These are phyloP conservation scores for Brachionus rubens DNA, from an alignment of 1,140 invertebrate species.

Conservation along the genomic window DNA sequence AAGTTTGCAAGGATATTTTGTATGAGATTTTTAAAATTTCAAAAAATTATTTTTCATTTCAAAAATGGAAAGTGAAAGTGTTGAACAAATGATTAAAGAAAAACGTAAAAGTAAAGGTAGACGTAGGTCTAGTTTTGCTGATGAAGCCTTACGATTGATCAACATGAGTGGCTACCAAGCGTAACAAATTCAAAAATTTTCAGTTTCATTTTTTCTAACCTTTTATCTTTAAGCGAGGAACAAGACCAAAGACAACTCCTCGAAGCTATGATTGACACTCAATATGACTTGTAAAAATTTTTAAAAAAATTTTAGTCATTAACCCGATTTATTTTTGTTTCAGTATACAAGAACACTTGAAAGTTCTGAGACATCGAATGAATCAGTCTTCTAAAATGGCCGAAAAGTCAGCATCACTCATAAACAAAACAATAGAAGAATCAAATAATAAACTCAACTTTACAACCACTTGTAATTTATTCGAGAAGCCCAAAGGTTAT, in stretches of 20 bases:
- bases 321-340: not conserved
- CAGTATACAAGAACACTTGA: conserved; percentile 15
- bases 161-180: not conserved
- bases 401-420: not conserved
- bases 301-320: not conserved
- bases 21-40: no score
- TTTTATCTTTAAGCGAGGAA: conserved; percentile 7
- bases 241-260: not conserved
- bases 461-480: not conserved
- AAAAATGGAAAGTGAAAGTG: not conserved
- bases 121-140: conserved; percentile 7
- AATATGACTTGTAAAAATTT: conserved; percentile 34
- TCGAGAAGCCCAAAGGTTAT: conserved; percentile 16
- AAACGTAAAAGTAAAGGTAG: conserved; percentile 23
- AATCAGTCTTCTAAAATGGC: not conserved
- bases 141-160: conserved; percentile 7
- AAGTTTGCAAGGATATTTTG: no score
- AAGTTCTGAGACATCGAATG: not conserved
- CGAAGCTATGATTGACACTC: conserved; percentile 2
- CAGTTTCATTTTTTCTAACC: not conserved
- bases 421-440: not conserved
- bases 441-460: not conserved
- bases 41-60: no score
- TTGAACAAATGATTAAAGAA: not conserved
- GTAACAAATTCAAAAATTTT: not conserved